These are phyloP conservation scores for Phymanthus crucifer DNA, from an alignment of 92 coral and sea anemone genomes.

Conservation along the genomic window DNA sequence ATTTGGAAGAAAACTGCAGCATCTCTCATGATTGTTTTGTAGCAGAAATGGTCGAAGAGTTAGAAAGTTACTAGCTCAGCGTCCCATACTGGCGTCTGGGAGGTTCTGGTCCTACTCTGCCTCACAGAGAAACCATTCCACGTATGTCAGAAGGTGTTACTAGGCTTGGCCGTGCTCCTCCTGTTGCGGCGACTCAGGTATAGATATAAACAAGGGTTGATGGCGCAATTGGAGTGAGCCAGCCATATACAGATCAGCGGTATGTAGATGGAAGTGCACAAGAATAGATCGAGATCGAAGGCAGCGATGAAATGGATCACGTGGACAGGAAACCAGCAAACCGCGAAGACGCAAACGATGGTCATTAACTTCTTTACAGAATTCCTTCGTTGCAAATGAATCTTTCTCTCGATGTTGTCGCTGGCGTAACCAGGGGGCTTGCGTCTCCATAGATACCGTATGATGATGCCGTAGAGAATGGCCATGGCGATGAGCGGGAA, in stretches of 20 bases:
- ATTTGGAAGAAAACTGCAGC: too few species aligned
- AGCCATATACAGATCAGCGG: conserved; percentile 43
- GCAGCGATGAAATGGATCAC: conserved; percentile 46
- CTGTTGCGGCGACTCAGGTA: conserved; percentile 28
- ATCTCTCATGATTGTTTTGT: too few species aligned
- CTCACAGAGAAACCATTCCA: not conserved
- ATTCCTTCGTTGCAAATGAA: conserved; percentile 54
- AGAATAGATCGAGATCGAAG: conserved; percentile 21
- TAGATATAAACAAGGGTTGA: conserved; percentile 81
- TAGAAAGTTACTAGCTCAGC: not conserved
- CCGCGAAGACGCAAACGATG: conserved; percentile 55
- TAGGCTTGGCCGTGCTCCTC: conserved; percentile 6
- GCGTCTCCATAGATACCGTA: conserved; percentile 51
- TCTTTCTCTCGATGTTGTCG: conserved; percentile 45
- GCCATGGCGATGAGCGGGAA: conserved; percentile 61
- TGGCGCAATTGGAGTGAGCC: conserved; percentile 88
- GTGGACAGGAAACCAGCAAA: conserved; percentile 76
- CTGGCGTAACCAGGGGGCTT: conserved; percentile 53
- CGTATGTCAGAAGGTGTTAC: conserved; percentile 11
- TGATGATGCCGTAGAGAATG: conserved; percentile 48
- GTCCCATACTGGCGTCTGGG: not conserved
- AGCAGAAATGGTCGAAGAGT: too few species aligned
- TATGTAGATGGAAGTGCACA: conserved; percentile 41
- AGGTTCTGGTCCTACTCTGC: not conserved
- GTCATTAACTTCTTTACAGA: conserved; percentile 58